A percentile compares a stretch with the other conserved stretches of the same genome.
These are phyloP conservation scores for Hydropsyche betteni DNA, from an alignment of 2,888 invertebrate genomes.

Conservation along the genomic window DNA sequence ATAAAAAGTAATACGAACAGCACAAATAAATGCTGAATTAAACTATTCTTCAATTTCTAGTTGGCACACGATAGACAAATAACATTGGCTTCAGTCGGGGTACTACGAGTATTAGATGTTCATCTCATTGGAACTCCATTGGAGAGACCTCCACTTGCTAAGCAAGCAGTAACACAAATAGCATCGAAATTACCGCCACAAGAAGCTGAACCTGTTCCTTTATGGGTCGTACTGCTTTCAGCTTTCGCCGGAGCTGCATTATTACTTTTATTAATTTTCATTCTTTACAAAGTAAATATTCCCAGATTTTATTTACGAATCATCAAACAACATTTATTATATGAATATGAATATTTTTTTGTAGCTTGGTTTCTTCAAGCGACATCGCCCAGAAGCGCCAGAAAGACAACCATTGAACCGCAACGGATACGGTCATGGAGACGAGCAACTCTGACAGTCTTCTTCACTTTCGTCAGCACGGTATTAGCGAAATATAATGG, in stretches of 20 bases:
- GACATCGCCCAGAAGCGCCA: constrained; percentile 85
- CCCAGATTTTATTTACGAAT: too few species aligned
- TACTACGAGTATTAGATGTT: constrained; percentile 76
- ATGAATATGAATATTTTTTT: constrained; percentile 33
- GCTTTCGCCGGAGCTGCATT: constrained; percentile 84
- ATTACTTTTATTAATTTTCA: constrained; percentile 77
- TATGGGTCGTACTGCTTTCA: constrained; percentile 88
- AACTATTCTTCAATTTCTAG: constrained; percentile 38
- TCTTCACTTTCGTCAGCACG: constrained; percentile 55
- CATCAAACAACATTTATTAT: too few species aligned
- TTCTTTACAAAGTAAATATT: constrained; percentile 79
- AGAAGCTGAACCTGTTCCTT: constrained; percentile 76
- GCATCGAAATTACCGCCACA: constrained; percentile 72
- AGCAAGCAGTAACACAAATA: constrained; percentile 78
- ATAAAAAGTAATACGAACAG: constrained; percentile 50
- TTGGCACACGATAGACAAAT: constrained; percentile 59
- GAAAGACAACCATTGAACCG: constrained; percentile 87
- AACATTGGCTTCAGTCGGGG: constrained; percentile 79
- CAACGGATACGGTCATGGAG: constrained; percentile 75
- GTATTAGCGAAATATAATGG: constrained; percentile 49
- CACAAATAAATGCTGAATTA: not conserved
- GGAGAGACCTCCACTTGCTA: constrained; percentile 68
- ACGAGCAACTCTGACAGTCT: constrained; percentile 76
- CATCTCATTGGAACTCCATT: constrained; percentile 75
- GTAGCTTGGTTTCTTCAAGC: constrained; percentile 92